Conservation (phyloP, 1,140 invertebrate genomes). For the Stegodyphus dumicola region DNA sequence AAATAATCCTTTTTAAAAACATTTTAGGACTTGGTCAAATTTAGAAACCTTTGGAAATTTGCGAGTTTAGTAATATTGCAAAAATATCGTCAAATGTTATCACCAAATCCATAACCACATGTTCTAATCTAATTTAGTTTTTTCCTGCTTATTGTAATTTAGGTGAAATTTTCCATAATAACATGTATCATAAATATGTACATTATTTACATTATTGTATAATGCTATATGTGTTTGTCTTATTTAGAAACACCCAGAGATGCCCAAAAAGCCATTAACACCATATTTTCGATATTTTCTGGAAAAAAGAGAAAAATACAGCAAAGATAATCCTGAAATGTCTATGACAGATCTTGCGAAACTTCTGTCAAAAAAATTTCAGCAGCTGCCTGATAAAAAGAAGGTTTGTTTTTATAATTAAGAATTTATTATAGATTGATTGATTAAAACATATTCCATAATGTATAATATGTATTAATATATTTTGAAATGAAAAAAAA, state of each 20-base stretch:
- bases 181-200: no score
- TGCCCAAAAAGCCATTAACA: slow-evolving; percentile 70
- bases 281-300: slow-evolving; percentile 71
- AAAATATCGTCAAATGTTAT: no score
- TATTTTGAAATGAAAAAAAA: no score
- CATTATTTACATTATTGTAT: no score
- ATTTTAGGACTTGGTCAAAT: no score
- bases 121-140: no score
- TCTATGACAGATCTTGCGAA: slow-evolving; percentile 70
- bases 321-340: slow-evolving; percentile 68
- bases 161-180: no score
- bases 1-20: no score
- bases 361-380: slow-evolving; percentile 69
- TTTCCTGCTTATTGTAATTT: no score
- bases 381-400: slow-evolving; percentile 69
- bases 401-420: slow-evolving; percentile 64
- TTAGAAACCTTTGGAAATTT: no score
- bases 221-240: not conserved
- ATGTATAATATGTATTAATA: not conserved
- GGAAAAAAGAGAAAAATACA: slow-evolving; percentile 69
- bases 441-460: not conserved
- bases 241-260: slow-evolving; percentile 70
- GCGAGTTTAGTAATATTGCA: no score
- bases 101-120: no score
- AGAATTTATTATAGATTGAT: not conserved